Evolutionary conservation across 2,797 vertebrate species (phyloP), one percentile per base, ranked within the genome.

Genomic region (Mustela erminea): DNA sequence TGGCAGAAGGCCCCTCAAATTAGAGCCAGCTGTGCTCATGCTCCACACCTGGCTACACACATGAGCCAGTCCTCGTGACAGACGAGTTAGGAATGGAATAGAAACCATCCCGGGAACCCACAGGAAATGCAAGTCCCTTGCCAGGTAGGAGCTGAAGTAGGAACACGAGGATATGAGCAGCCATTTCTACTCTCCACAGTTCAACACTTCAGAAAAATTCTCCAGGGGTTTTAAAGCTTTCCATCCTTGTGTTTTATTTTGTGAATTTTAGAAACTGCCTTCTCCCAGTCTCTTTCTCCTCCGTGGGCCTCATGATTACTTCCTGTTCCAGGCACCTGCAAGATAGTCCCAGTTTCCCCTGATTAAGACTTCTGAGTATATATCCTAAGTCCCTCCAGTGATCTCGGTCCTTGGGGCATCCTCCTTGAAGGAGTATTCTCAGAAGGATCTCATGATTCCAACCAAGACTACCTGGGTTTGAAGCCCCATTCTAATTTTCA

Each of bases 21-120:
- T 52, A 77, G 74, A 92, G 87, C 96, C 97, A 95, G 96, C 96
- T 95, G 97, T 35, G 46, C 80, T 54, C 52, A 7, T 86, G 13
- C 90, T 27, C 74, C 38, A 58, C 92, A 92, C 95, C 95, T 96
- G 96, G 93, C 88, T 68, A 54, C n/a, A 3, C 93, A 38, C 14
- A 1, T 0, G 0, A 90, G 78, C 83, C 88, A 64, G 82, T 58
- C 88, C 0, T 0, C 0, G 0, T 46, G 95, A 85, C 74, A 95
- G 77, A 70, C 0, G 27, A 74, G 84, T 43, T 62, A 9, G 78
- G 78, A 49, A 27, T 0, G 32, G 92, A 74, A 20, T 3, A 60
- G 0, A 56, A 74, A 41, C 87, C 93, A 82, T 20, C 89, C 77
- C 5, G 1, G 93, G 96, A 77, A 87, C 92, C 89, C 96, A 64